These are phyloP conservation scores for Calliopum simillimum DNA, from an alignment of 2,888 invertebrate species.

Conservation along the genomic window DNA sequence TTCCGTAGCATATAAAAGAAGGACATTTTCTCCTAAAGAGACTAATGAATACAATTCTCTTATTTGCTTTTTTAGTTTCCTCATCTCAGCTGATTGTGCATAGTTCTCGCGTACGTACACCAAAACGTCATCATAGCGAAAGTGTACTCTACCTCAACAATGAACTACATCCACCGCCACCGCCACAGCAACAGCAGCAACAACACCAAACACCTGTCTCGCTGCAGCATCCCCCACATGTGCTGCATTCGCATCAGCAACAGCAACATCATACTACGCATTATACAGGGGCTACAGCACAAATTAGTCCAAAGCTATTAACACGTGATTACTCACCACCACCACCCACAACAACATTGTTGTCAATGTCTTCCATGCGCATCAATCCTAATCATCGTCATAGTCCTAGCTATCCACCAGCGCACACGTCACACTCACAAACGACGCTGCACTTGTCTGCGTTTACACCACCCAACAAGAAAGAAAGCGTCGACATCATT, in stretches of 20 bases:
- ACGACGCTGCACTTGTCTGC: constrained; percentile 46
- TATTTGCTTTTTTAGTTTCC: constrained; percentile 61
- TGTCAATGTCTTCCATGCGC: constrained; percentile 39
- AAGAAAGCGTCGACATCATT: not conserved
- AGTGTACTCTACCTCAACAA: constrained; percentile 78
- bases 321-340: constrained; percentile 5
- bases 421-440: constrained; percentile 57
- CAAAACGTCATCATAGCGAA: constrained; percentile 82
- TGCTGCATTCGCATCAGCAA: constrained; percentile 33
- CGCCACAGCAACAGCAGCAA: constrained; percentile 46
- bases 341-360: not conserved
- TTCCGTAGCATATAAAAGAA: too few species aligned
- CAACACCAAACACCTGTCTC: constrained; percentile 13
- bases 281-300: not conserved
- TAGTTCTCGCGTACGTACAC: constrained; percentile 81
- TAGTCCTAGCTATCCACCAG: constrained; percentile 63
- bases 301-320: constrained; percentile 16
- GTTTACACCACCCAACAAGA: constrained; percentile 36
- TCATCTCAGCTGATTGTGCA: constrained; percentile 78
- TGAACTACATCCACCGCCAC: constrained; percentile 56
- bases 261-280: constrained; percentile 20
- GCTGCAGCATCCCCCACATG: not conserved
- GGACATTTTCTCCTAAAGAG: too few species aligned
- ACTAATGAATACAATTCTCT: constrained; percentile 2
- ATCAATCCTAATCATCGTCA: constrained; percentile 56